These are phyloP conservation scores for Tyto alba DNA, from an alignment of 2,113 vertebrate species.

Conservation along the genomic window DNA sequence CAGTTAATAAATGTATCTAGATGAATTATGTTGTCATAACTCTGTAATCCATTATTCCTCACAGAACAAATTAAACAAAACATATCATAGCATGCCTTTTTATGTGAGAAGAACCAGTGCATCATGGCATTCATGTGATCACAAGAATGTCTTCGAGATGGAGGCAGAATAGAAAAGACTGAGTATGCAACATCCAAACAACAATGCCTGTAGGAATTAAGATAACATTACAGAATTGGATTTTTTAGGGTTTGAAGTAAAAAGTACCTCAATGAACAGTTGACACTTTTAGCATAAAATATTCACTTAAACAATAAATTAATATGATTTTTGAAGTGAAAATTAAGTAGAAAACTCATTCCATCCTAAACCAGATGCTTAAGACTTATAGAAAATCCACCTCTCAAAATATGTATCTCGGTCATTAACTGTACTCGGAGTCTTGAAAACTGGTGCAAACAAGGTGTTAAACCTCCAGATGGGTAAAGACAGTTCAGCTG, in stretches of 20 bases:
- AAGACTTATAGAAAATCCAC: neutral
- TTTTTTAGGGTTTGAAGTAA: neutral
- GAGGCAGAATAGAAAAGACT: neutral
- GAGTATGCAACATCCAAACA: fast-evolving
- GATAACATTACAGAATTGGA: fast-evolving
- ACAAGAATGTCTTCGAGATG: neutral
- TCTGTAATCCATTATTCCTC: neutral
- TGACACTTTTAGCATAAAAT: neutral
- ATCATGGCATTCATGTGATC: neutral
- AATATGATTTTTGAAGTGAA: neutral
- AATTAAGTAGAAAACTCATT: neutral
- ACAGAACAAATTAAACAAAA: neutral
- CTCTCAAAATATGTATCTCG: neutral
- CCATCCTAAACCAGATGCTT: neutral
- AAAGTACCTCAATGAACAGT: neutral
- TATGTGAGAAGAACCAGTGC: neutral
- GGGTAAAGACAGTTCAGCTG: neutral
- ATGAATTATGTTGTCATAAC: neutral
- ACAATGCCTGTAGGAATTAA: neutral
- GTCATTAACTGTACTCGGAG: neutral
- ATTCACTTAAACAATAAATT: no score
- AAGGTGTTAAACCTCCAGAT: neutral
- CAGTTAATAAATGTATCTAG: neutral
- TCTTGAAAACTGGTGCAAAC: neutral
- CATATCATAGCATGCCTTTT: neutral